These are phyloP conservation scores for Chromis chromis DNA, from an alignment of 2,797 vertebrate species.

Conservation along the genomic window DNA sequence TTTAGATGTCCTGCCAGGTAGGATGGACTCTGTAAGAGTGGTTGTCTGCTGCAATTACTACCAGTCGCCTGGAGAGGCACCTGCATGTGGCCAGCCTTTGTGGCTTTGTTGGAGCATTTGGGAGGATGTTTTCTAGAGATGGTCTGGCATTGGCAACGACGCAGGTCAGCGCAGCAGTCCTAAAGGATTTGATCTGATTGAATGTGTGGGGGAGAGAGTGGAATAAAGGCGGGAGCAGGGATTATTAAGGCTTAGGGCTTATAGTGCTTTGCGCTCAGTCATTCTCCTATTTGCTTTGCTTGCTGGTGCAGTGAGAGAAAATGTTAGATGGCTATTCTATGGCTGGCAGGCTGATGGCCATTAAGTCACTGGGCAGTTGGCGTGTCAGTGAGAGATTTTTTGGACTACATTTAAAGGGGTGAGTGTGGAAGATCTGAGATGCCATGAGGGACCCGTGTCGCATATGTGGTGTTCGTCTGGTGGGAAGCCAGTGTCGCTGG, in stretches of 20 bases:
- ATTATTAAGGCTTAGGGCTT: constrained; percentile 84
- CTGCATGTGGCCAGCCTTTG: neutral
- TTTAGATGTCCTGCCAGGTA: constrained; percentile 5
- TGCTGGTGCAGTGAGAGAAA: constrained; percentile 60
- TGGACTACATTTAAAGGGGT: constrained; percentile 32
- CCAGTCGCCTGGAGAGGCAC: neutral
- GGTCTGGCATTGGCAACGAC: constrained; percentile 35
- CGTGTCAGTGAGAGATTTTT: constrained; percentile 42
- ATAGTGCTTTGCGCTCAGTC: constrained; percentile 70
- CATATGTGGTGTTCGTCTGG: constrained; percentile 77
- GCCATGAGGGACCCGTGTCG: constrained; percentile 83
- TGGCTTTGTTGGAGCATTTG: constrained; percentile 12
- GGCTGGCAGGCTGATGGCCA: constrained; percentile 45
- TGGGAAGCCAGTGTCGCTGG: constrained; percentile 84
- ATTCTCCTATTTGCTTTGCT: constrained; percentile 63
- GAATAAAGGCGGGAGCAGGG: constrained; percentile 78
- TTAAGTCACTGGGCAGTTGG: constrained; percentile 42
- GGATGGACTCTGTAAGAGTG: neutral
- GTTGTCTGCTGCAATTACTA: constrained; percentile 5
- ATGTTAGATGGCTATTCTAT: constrained; percentile 52
- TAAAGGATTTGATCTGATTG: constrained; percentile 77
- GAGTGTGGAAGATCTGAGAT: constrained; percentile 33
- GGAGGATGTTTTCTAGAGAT: constrained; percentile 41
- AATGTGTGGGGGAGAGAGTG: constrained; percentile 67
- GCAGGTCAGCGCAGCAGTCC: constrained; percentile 52